Evolutionary conservation across 92 coral and sea anemone genomes (phyloP).

Genomic region (Epizoanthus ramosus): DNA sequence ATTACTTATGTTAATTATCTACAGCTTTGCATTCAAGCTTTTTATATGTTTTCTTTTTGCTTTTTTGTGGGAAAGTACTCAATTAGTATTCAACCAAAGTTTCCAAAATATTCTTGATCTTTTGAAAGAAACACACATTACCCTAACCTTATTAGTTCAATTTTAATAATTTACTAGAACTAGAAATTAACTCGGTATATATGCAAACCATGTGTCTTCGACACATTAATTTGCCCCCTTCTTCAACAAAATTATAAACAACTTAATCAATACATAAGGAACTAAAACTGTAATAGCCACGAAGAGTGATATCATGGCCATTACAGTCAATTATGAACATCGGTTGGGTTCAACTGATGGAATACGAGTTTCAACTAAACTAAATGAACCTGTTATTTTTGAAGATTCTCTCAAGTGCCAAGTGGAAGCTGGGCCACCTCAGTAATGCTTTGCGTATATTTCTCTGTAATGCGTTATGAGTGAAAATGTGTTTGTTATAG

Average conservation of each 20-base stretch:
- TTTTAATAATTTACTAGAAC: neutral
- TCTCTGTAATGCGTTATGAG: neutral
- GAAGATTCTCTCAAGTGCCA: neutral
- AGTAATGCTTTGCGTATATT: no score
- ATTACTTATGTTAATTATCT: neutral
- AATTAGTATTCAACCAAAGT: neutral
- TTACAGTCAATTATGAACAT: neutral
- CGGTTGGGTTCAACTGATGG: neutral
- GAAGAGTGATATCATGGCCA: neutral
- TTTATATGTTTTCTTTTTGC: neutral
- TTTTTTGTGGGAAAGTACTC: neutral
- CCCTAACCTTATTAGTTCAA: neutral
- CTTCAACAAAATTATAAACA: neutral
- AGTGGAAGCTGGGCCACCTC: neutral
- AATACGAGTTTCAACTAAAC: neutral
- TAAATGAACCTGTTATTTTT: neutral
- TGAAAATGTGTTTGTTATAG: slow-evolving; percentile 10
- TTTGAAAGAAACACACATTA: slow-evolving; percentile 2
- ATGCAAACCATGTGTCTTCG: neutral
- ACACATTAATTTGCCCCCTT: neutral
- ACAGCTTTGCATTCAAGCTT: neutral
- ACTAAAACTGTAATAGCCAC: neutral
- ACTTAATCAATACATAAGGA: neutral
- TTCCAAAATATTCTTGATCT: neutral
- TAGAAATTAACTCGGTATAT: no score